Evolutionary conservation across 2,888 invertebrate species (phyloP).

Genomic region (Tridacna crocea): DNA sequence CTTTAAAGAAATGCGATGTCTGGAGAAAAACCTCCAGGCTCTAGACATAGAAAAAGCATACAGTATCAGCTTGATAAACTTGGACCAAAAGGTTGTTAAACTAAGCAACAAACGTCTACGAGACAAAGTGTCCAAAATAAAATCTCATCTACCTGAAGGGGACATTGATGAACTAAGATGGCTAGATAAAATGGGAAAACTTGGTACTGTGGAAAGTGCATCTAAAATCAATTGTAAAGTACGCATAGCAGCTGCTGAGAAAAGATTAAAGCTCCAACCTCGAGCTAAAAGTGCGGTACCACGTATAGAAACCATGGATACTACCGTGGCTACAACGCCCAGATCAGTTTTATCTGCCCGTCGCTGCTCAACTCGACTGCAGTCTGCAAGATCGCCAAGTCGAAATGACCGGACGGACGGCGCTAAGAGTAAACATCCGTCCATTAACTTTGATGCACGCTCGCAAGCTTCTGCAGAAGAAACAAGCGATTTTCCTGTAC

Average conservation of each 20-base stretch:
- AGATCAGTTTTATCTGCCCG: neutral
- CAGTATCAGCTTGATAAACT: conserved; percentile 76
- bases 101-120: conserved; percentile 76
- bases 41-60: conserved; percentile 75
- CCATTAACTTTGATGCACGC: neutral
- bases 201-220: conserved; percentile 57
- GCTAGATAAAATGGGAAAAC: conserved; percentile 73
- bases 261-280: conserved; percentile 69
- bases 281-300: conserved; percentile 46
- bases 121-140: conserved; percentile 76
- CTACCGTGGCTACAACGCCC: neutral
- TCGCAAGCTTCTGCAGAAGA: neutral
- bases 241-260: conserved; percentile 76
- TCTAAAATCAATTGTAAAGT: conserved; percentile 70
- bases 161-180: conserved; percentile 73
- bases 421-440: neutral
- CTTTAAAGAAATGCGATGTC: conserved; percentile 76
- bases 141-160: conserved; percentile 73
- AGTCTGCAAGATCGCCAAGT: neutral
- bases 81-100: conserved; percentile 76
- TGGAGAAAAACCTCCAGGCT: conserved; percentile 77
- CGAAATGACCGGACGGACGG: neutral
- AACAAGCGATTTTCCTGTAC: conserved; percentile 12
- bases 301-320: conserved; percentile 18
- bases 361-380: conserved; percentile 10